Evolutionary conservation across 1,140 invertebrate genomes (phyloP).

Genomic region (Drosophila leontia): DNA sequence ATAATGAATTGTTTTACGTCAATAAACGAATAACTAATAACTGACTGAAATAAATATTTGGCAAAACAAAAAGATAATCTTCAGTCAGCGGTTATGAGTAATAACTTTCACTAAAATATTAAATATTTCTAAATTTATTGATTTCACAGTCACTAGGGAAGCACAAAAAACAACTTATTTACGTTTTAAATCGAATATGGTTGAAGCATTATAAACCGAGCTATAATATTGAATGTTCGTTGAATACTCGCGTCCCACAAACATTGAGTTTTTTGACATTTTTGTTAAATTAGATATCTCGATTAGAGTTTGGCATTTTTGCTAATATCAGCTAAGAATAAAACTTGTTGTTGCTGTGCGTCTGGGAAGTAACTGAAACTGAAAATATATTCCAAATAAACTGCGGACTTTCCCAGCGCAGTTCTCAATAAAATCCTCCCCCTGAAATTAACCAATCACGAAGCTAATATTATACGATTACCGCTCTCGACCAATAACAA

Average conservation of each 20-base stretch:
- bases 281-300: not conserved
- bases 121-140: not conserved
- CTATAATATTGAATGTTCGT: slow-evolving; percentile 27
- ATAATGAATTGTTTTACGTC: not conserved
- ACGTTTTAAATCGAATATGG: slow-evolving; percentile 33
- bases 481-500: slow-evolving; percentile 18
- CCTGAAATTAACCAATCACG: slow-evolving; percentile 24
- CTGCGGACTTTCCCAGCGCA: slow-evolving; percentile 1
- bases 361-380: slow-evolving; percentile 27
- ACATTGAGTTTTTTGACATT: slow-evolving; percentile 32
- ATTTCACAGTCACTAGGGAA: not conserved
- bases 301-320: slow-evolving; percentile 11
- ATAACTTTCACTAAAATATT: not conserved
- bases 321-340: not conserved
- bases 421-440: slow-evolving; percentile 27
- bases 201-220: slow-evolving; percentile 27
- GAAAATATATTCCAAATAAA: slow-evolving; percentile 1
- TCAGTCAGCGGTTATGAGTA: not conserved
- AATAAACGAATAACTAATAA: not conserved
- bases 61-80: too few species aligned
- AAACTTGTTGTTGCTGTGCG: slow-evolving; percentile 28
- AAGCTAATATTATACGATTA: slow-evolving; percentile 4
- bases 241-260: slow-evolving; percentile 19
- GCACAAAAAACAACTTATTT: slow-evolving; percentile 1
- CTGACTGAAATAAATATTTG: not conserved